Base-by-base conservation (phyloP, 2,797 vertebrate species). In the Trachurus trachurus region DNA sequence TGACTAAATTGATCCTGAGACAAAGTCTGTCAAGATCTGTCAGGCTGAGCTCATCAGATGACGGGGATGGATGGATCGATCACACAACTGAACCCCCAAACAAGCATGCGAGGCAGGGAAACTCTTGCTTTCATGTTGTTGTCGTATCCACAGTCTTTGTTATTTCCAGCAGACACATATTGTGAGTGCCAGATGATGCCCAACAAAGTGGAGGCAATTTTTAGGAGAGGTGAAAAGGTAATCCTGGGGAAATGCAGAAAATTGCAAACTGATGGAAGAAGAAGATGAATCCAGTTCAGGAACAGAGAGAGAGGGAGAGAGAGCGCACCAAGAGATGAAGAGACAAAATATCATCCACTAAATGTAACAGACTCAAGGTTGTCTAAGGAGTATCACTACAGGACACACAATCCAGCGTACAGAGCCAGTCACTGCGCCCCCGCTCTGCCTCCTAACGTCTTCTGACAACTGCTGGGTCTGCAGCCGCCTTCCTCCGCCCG, bases 401-500 rank as follows among this genome's bases (percentile, higher is more conserved):
- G 34, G 22, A 67, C 19, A 45, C 37, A 47, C 11, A 21, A 62
- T 62, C 40, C 26, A 26, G 19, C 57, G 9, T 31, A 44, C 34
- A 3, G 11, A 1, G 9, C 26, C 5, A 13, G 21, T 22, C 64
- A 61, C 29, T 39, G 9, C 26, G 29, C 9, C 57, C 13, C 26
- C 26, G 26, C 7, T 66, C 9, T 19, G 22, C 26, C n/a, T 57
- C 57, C 42, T 12, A 59, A 47, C 65, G 15, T 66, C 56, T 19
- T n/a, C 59, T 34, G 53, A 65, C 53, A 40, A 10, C 37, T 16
- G n/a, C 74, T 22, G 1, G n/a, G 16, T 58, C 31, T 75, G 22
- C 1, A 34, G 62, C 75, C 62, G 34, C 74, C 66, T 78, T 78
- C 47, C 31, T 4, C 22, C 6, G 1, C 63, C 40, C 64, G 71